phyloP scores from a whole-genome alignment of 2,888 invertebrate genomes.

The Colostygia pectinataria region DNA sequence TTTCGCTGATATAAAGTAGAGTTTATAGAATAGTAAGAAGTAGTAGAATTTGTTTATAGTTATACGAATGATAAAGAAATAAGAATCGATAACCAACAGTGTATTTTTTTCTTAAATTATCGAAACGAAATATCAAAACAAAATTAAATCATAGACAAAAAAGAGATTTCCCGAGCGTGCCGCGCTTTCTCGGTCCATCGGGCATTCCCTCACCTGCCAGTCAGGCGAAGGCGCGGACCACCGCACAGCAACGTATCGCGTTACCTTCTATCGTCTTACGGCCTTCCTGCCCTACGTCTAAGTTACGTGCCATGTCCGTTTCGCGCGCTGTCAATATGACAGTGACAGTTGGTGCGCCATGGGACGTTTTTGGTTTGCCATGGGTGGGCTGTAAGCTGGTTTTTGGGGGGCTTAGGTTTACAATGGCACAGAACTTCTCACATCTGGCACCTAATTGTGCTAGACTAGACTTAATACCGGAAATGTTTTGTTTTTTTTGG shows the following conservation, averaged over 20 bases:
- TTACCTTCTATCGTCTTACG: conserved; percentile 80
- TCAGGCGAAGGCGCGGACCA: conserved; percentile 71
- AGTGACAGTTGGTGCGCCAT: conserved; percentile 70
- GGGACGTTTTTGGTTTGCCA: conserved; percentile 56
- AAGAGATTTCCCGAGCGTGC: conserved; percentile 65
- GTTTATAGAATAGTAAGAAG: no score
- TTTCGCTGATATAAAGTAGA: no score
- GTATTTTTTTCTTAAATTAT: not conserved
- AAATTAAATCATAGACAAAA: conserved; percentile 48
- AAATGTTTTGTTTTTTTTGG: no score
- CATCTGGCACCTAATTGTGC: no score
- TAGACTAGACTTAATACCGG: no score
- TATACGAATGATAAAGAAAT: no score
- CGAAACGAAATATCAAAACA: conserved; percentile 18
- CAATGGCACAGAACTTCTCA: not conserved
- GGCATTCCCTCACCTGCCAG: conserved; percentile 80
- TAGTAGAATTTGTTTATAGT: no score
- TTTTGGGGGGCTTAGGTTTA: conserved; percentile 26
- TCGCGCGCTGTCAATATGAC: conserved; percentile 65
- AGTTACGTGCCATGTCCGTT: conserved; percentile 75
- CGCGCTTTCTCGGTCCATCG: conserved; percentile 81
- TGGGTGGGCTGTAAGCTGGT: conserved; percentile 31
- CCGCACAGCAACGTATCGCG: conserved; percentile 68
- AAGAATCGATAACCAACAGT: no score
- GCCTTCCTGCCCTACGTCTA: conserved; percentile 80